Conservation (phyloP, 1,140 invertebrate species). For the Drosophila tristis region DNA sequence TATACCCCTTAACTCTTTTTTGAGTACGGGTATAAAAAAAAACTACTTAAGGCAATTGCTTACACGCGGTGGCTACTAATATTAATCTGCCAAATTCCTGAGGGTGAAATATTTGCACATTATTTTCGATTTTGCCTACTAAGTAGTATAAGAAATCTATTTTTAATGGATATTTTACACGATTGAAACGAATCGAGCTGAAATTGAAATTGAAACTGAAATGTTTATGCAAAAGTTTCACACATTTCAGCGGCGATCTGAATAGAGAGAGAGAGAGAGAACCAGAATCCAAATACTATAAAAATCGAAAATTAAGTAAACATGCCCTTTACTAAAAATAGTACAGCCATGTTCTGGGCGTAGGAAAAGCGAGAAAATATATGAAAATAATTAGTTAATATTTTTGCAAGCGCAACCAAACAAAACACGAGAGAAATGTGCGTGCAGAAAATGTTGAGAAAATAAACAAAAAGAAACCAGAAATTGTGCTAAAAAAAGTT, state of each 20-base stretch:
- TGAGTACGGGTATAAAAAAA: too few relatives aligned
- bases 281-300: slow-evolving; percentile 58
- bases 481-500: slow-evolving; percentile 57
- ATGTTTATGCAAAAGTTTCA: slow-evolving; percentile 70
- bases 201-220: slow-evolving; percentile 48
- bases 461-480: slow-evolving; percentile 65
- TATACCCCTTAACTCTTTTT: too few relatives aligned
- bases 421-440: slow-evolving; percentile 65
- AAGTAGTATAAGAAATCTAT: slow-evolving; percentile 37
- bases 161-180: slow-evolving; percentile 60
- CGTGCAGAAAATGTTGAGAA: slow-evolving; percentile 58
- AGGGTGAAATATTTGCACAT: slow-evolving; percentile 26
- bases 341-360: slow-evolving; percentile 15
- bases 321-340: slow-evolving; percentile 78
- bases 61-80: slow-evolving; percentile 27
- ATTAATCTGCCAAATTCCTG: slow-evolving; percentile 29
- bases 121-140: slow-evolving; percentile 29
- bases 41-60: slow-evolving; percentile 13
- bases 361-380: slow-evolving; percentile 8
- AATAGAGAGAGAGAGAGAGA: slow-evolving; percentile 20
- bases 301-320: slow-evolving; percentile 68
- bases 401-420: slow-evolving; percentile 60
- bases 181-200: slow-evolving; percentile 30
- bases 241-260: slow-evolving; percentile 51
- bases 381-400: slow-evolving; percentile 55